Percentiles rank a stretch among this genome's conserved stretches.
phyloP scores from a whole-genome alignment of 2,113 vertebrate species.

The Lonchura striata region DNA sequence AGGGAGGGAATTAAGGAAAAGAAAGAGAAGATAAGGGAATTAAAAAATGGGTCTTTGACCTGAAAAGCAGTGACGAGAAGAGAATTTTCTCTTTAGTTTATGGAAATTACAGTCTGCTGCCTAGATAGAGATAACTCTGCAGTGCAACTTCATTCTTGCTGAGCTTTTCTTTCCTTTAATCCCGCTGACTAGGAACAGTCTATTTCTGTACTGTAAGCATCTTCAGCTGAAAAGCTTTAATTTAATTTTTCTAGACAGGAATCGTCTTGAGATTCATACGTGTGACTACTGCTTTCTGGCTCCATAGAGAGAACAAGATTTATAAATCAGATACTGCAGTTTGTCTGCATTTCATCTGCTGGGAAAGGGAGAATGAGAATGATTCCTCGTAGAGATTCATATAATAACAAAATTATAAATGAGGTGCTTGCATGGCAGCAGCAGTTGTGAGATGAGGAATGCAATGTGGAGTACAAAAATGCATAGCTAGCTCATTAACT shows the following conservation, averaged over 20 bases:
- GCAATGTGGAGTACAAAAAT: neutral
- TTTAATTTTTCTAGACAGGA: constrained; percentile 48
- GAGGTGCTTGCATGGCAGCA: neutral
- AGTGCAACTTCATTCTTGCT: constrained; percentile 27
- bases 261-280: neutral
- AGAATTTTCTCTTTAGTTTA: constrained; percentile 1
- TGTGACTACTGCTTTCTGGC: neutral
- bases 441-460: neutral
- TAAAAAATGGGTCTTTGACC: neutral
- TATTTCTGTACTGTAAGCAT: constrained; percentile 55
- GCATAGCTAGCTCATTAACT: neutral
- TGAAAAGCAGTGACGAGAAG: neutral
- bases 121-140: constrained; percentile 30
- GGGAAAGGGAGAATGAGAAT: neutral
- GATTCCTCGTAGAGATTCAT: neutral
- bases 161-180: constrained; percentile 48
- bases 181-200: constrained; percentile 21
- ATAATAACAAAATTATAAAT: neutral
- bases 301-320: neutral
- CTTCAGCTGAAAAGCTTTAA: constrained; percentile 40
- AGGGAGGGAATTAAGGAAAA: neutral
- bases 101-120: constrained; percentile 31
- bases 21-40: neutral
- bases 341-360: neutral
- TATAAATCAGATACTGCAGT: neutral